Evolutionary conservation across 2,888 invertebrate genomes (phyloP).

Genomic region (Drosophila atripex): DNA sequence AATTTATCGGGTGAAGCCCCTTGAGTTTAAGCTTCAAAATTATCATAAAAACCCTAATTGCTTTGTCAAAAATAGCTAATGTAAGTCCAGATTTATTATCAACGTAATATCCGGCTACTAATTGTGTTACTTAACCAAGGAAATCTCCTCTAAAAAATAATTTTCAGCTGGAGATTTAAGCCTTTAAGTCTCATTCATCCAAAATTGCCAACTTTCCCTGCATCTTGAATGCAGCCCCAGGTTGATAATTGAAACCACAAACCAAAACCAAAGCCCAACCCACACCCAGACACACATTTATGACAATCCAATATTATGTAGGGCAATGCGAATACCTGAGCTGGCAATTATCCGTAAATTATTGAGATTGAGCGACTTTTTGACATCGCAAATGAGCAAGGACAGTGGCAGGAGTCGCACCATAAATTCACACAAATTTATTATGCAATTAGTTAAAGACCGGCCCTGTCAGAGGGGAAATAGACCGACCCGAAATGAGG

Average conservation of each 20-base stretch:
- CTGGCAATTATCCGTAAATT: slow-evolving; percentile 40
- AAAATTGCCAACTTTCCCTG: not conserved
- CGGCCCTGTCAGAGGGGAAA: slow-evolving; percentile 34
- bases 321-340: slow-evolving; percentile 41
- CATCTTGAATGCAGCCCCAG: not conserved
- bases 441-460: slow-evolving; percentile 72
- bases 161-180: too few species aligned
- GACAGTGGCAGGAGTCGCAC: slow-evolving; percentile 44
- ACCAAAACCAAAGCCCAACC: slow-evolving; percentile 33
- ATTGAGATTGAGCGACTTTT: slow-evolving; percentile 58
- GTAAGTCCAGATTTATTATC: not conserved
- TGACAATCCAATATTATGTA: slow-evolving; percentile 47
- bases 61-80: not conserved
- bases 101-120: not conserved
- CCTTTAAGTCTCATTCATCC: not conserved
- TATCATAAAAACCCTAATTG: not conserved
- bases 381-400: slow-evolving; percentile 55
- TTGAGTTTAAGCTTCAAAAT: not conserved
- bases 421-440: slow-evolving; percentile 69
- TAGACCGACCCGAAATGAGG: slow-evolving; percentile 17
- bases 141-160: too few species aligned
- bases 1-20: not conserved
- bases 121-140: too few species aligned
- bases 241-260: slow-evolving; percentile 52
- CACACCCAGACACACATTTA: slow-evolving; percentile 48